phyloP scores from a whole-genome alignment of 2,113 vertebrate genomes.

The Elachura formosa region DNA sequence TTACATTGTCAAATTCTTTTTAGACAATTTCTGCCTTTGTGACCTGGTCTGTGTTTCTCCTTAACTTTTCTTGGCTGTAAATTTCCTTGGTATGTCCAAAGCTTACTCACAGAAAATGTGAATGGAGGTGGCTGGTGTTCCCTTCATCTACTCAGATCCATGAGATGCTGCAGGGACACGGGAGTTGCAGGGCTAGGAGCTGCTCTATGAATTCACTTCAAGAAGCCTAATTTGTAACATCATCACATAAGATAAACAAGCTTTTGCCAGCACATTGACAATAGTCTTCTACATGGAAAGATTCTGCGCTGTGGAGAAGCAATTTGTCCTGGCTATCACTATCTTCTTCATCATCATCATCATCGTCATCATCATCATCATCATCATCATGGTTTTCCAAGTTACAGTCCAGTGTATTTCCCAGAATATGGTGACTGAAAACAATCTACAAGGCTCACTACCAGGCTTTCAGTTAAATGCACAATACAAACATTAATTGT shows the following conservation, averaged over 20 bases:
- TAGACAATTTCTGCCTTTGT: not conserved
- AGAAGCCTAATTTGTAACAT: not conserved
- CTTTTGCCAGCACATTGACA: not conserved
- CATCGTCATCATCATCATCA: too few relatives aligned
- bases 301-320: not conserved
- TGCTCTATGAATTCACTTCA: not conserved
- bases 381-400: not conserved
- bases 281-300: not conserved
- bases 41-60: not conserved
- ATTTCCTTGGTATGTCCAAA: not conserved
- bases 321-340: not conserved
- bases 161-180: not conserved
- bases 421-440: not conserved
- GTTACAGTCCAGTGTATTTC: not conserved
- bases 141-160: not conserved
- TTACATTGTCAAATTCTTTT: not conserved
- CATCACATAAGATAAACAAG: fast-evolving
- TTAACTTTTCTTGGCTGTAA: not conserved
- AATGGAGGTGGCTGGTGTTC: not conserved
- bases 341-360: not conserved
- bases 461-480: not conserved
- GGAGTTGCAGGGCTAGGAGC: not conserved
- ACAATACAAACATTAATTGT: not conserved
- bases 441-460: not conserved
- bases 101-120: not conserved